Evolutionary conservation across 2,113 vertebrate genomes (phyloP), one percentile per base, ranked within the genome.

Genomic region (Xerus inauris): DNA sequence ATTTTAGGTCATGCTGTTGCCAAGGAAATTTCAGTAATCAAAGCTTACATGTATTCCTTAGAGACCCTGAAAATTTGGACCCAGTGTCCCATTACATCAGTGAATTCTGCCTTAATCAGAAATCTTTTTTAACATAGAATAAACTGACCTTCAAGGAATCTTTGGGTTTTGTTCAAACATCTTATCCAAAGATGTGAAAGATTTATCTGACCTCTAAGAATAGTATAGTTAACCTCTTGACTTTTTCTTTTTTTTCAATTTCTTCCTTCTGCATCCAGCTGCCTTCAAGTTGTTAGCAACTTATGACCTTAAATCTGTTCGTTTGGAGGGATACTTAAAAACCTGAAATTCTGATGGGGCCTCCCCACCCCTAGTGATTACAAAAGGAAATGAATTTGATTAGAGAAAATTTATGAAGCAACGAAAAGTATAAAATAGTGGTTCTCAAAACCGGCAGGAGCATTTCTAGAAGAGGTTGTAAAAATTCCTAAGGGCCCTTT

Each of bases 21-120:
- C 96, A 79, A 95, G 96, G 91, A 94, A 89, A 95, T 86, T 83
- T 94, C 49, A n/a, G 86, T 85, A 84, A 81, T 45, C 95, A 83
- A 72, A 89, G n/a, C 49, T 97, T 96, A 9, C n/a, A 16, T 35
- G 26, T 10, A 16, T 65, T 96, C 0, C 94, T 79, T 73, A 59
- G 72, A 94, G 96, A 26, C 94, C 54, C 49, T 81, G 57, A 49
- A 85, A 42, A 28, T 71, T 45, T 59, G 65, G 93, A 72, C 64
- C 72, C 9, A 38, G 17, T 83, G 64, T 90, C 77, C 67, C 32
- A 22, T 69, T 75, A 80, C n/a, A 42, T 62, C 82, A 62, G 81
- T 49, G 30, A 54, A 42, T 72, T 92, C 49, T 65, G n/a, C 87
- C 71, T 73, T 79, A 76, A 51, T 71, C 93, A 92, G 76, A 89